A percentile compares a stretch with the other conserved stretches of the same genome.
These are phyloP conservation scores for Drosophila pallidifrons DNA, from an alignment of 1,140 invertebrate genomes.

Conservation along the genomic window DNA sequence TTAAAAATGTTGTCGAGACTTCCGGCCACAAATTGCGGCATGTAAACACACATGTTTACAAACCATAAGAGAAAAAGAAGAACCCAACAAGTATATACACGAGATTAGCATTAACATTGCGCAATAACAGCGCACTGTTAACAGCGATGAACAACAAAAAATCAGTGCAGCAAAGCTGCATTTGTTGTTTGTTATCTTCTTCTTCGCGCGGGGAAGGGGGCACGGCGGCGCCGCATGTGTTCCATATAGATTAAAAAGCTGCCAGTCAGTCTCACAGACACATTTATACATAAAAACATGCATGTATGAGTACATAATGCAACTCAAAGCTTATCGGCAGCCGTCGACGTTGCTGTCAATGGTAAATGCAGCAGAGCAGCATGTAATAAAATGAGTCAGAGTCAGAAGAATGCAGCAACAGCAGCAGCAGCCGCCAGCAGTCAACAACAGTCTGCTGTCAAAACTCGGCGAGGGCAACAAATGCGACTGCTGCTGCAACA, in stretches of 20 bases:
- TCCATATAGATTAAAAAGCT: conserved; percentile 71
- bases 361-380: conserved; percentile 39
- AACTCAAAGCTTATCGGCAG: conserved; percentile 45
- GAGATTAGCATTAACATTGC: conserved; percentile 39
- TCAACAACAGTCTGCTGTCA: conserved; percentile 21
- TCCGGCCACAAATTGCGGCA: conserved; percentile 68
- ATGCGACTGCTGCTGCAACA: conserved; percentile 52
- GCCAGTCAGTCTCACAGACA: conserved; percentile 17
- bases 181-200: conserved; percentile 26
- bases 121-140: conserved; percentile 45
- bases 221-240: conserved; percentile 50
- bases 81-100: conserved; percentile 41
- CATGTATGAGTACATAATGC: conserved; percentile 26
- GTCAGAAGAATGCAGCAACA: conserved; percentile 43
- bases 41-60: conserved; percentile 80
- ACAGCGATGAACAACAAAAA: conserved; percentile 30
- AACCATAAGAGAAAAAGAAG: conserved; percentile 39
- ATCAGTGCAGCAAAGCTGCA: conserved; percentile 30
- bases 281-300: background rate
- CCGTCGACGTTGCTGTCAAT: conserved; percentile 45
- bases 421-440: conserved; percentile 1
- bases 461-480: conserved; percentile 63
- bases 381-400: conserved; percentile 53
- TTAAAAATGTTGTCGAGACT: conserved; percentile 64
- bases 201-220: conserved; percentile 2